A percentile compares a stretch with the other conserved stretches of the same genome.
Conservation (phyloP, 2,797 vertebrate species). For the Buceros bicornis region DNA sequence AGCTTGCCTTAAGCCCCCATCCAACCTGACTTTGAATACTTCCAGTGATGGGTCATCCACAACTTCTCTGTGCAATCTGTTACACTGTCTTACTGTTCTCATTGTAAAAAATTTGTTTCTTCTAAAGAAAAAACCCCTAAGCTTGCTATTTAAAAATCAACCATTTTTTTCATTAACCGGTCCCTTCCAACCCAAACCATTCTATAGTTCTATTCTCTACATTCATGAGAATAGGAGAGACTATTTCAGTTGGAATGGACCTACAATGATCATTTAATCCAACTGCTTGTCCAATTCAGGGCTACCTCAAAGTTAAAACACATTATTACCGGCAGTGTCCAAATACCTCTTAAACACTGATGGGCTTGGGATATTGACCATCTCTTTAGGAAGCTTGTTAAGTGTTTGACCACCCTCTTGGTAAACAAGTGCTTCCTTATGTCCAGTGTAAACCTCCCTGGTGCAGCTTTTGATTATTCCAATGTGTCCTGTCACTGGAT, state of each 20-base stretch:
- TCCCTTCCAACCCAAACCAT: not conserved
- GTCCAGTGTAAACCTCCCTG: too few species aligned
- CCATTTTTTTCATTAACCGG: not conserved
- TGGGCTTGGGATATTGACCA: not conserved
- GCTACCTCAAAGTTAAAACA: not conserved
- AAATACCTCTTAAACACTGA: not conserved
- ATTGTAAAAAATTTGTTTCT: not conserved
- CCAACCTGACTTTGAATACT: not conserved
- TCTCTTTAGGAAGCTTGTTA: not conserved
- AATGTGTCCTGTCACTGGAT: not conserved
- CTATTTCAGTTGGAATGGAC: not conserved
- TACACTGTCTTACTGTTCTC: not conserved
- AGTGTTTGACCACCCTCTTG: not conserved
- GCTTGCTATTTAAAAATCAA: not conserved
- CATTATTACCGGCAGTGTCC: not conserved
- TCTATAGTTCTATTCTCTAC: not conserved
- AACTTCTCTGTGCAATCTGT: not conserved
- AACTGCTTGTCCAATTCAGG: not conserved
- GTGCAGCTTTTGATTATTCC: not conserved
- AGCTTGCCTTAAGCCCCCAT: not conserved
- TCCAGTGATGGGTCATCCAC: not conserved
- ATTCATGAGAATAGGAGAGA: not conserved
- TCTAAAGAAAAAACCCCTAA: not conserved
- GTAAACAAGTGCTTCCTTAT: not conserved
- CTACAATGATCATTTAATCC: not conserved